phyloP scores from a whole-genome alignment of 2,888 invertebrate genomes.

The Tenthredo mesomela region DNA sequence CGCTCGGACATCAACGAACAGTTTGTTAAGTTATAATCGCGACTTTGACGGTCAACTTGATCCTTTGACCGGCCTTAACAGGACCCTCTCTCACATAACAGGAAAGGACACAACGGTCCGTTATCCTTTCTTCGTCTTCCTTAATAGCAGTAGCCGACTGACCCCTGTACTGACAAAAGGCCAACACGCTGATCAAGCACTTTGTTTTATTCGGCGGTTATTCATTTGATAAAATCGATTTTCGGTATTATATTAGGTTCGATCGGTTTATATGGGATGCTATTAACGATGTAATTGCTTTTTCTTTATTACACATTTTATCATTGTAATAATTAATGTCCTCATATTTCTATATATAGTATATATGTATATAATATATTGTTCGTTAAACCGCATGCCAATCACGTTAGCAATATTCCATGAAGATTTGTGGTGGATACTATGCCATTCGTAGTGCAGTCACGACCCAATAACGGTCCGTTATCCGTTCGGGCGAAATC shows the following conservation, averaged over 20 bases:
- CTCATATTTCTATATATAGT: not conserved
- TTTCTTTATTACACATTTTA: not conserved
- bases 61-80: slow-evolving; percentile 28
- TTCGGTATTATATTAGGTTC: not conserved
- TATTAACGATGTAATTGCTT: not conserved
- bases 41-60: slow-evolving; percentile 40
- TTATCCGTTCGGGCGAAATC: slow-evolving; percentile 49
- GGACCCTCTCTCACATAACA: slow-evolving; percentile 11
- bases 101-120: slow-evolving; percentile 6
- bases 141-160: not conserved
- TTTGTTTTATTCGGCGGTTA: not conserved
- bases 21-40: slow-evolving; percentile 24
- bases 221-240: not conserved
- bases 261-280: not conserved
- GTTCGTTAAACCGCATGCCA: not conserved
- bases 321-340: not conserved
- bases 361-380: not conserved
- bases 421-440: slow-evolving; percentile 16
- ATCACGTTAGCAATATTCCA: slow-evolving; percentile 27
- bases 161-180: not conserved
- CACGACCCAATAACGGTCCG: slow-evolving; percentile 46
- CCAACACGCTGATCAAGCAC: slow-evolving; percentile 20
- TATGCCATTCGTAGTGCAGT: slow-evolving; percentile 28
- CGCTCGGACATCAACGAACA: not conserved
- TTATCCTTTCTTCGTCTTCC: slow-evolving; percentile 15